These are phyloP conservation scores for Branchellion lobata DNA, from an alignment of 2,888 invertebrate species.

Conservation along the genomic window DNA sequence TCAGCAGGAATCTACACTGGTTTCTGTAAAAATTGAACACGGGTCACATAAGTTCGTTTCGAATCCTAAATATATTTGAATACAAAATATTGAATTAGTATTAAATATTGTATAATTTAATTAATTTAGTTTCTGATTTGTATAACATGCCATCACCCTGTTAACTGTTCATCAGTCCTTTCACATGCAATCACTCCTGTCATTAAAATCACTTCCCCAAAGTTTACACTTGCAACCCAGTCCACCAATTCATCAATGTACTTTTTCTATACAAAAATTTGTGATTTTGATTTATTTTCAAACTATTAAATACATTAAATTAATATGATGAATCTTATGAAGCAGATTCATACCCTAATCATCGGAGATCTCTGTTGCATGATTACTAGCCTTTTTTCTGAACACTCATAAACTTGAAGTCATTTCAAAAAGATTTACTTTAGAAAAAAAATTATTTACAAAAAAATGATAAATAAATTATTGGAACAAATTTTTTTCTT, in stretches of 20 bases:
- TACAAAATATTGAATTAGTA: no score
- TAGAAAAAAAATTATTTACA: neutral
- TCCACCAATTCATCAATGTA: slow-evolving; percentile 13
- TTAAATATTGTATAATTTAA: no score
- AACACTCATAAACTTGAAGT: slow-evolving; percentile 68
- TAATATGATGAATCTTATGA: neutral
- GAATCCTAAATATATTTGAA: neutral
- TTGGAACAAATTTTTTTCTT: neutral
- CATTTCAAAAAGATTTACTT: slow-evolving; percentile 42
- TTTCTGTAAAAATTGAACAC: slow-evolving; percentile 1
- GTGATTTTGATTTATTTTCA: neutral
- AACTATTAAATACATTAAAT: neutral
- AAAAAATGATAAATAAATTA: no score
- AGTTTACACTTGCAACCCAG: slow-evolving; percentile 7
- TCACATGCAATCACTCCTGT: slow-evolving; percentile 30
- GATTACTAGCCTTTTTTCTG: slow-evolving; percentile 69
- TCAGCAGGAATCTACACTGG: slow-evolving; percentile 25
- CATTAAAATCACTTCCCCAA: neutral
- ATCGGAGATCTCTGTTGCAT: slow-evolving; percentile 78
- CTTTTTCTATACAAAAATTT: neutral
- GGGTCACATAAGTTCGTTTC: neutral
- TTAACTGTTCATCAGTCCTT: slow-evolving; percentile 31
- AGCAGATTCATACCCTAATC: slow-evolving; percentile 63
- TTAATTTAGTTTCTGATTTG: no score
- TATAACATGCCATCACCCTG: slow-evolving; percentile 16